Conservation (phyloP, 2,113 vertebrate species). For the Parotia lawesii region DNA sequence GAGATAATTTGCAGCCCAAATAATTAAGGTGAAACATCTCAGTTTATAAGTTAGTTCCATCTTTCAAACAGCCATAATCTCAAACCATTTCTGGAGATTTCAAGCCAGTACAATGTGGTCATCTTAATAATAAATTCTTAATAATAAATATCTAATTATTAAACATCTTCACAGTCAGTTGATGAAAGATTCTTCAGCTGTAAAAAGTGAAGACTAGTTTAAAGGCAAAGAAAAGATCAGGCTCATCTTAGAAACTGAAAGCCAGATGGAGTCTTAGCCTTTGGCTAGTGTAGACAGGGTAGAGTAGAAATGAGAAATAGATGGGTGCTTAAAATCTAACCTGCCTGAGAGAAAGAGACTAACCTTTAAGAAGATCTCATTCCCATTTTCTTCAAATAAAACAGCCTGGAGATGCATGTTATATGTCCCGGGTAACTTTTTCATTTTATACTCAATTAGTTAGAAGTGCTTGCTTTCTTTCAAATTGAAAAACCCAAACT, state of each 20-base stretch:
- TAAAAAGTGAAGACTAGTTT: not conserved
- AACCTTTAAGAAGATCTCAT: conserved; percentile 33
- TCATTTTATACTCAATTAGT: not conserved
- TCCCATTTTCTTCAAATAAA: not conserved
- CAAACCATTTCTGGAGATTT: not conserved
- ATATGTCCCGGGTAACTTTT: not conserved
- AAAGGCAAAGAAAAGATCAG: not conserved
- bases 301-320: not conserved
- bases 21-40: not conserved
- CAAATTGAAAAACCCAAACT: not conserved
- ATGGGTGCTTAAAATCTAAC: not conserved
- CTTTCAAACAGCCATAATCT: not conserved
- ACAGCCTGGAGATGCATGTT: not conserved
- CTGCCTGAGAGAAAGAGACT: conserved; percentile 1
- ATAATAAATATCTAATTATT: not conserved
- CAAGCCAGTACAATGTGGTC: not conserved
- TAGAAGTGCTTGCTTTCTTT: not conserved
- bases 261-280: not conserved
- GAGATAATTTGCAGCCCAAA: not conserved
- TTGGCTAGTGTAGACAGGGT: not conserved
- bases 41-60: not conserved
- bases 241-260: not conserved
- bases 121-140: not conserved
- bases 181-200: not conserved
- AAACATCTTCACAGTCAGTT: not conserved